Conservation (phyloP, 2,797 vertebrate genomes). For the Crocodylus rhombifer region DNA sequence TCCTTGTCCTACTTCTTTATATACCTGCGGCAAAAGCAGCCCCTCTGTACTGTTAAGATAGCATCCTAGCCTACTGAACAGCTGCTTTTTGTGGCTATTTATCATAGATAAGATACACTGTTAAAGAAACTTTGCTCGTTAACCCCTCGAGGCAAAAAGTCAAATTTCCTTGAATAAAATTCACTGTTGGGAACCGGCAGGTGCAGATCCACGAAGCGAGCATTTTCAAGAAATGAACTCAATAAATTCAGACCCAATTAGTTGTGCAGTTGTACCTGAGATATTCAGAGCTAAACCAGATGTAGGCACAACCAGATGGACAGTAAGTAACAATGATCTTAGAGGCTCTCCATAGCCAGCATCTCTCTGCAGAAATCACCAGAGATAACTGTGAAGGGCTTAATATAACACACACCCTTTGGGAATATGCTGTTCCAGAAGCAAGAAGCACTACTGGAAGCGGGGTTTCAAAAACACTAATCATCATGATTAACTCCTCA, state of each 20-base stretch:
- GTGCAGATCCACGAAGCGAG: not conserved
- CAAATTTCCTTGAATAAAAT: not conserved
- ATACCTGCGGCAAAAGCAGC: slow-evolving; percentile 9
- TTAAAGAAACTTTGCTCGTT: slow-evolving; percentile 13
- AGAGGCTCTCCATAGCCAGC: not conserved
- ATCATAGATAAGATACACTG: slow-evolving; percentile 19
- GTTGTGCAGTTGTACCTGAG: slow-evolving; percentile 12
- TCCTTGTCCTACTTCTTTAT: slow-evolving; percentile 16
- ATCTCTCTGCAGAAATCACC: not conserved
- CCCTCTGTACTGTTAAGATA: slow-evolving; percentile 39
- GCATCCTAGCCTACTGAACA: not conserved
- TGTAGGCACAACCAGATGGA: not conserved
- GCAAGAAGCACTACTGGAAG: too few relatives aligned
- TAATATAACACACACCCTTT: not conserved
- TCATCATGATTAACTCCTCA: not conserved
- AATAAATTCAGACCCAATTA: slow-evolving; percentile 10
- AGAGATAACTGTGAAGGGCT: not conserved
- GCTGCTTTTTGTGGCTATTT: slow-evolving; percentile 1
- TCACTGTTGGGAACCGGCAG: not conserved
- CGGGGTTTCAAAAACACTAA: not conserved
- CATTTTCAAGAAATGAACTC: slow-evolving; percentile 10
- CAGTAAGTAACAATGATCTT: not conserved
- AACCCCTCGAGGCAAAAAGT: slow-evolving; percentile 4
- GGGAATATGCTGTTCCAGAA: not conserved
- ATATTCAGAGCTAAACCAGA: not conserved